Evolutionary conservation across 2,888 invertebrate species (phyloP), one percentile per base, ranked within the genome.

Genomic region (Clanis bilineata): DNA sequence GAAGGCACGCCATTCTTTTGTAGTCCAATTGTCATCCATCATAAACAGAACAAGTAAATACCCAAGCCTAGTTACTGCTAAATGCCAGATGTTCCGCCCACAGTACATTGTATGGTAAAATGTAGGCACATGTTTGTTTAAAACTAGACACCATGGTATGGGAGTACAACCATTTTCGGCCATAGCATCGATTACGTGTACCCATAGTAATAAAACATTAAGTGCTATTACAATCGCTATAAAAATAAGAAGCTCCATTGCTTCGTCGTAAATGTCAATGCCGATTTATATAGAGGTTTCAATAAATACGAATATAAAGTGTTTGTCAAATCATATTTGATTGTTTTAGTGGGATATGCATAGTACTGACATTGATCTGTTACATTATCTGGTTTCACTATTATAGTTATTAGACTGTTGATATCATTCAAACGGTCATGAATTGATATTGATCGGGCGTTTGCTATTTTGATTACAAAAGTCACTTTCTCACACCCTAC

Each of bases 61-160:
- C 68, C 59, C 59, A 56, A 63, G 64, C 65, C 71, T 69, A 77
- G 77, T 81, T 60, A 25, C 66, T 68, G 64, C 62, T 28, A 43
- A 47, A 58, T 22, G 38, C 36, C 57, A 36, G 44, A 36, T 67
- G 66, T 71, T 66, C 77, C 86, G 85, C 88, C 87, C 83, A 88
- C 86, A 56, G 61, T 54, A 75, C 80, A 90, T 90, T 90, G 89
- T 90, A 90, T 89, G 89, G 84, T 68, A 82, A 87, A 90, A 79
- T 73, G 67, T 70, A 72, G 73, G 72, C 76, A 79, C 72, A 76
- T 71, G 72, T 73, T 73, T 66, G 62, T 63, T 64, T 80, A 82
- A 80, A 83, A 76, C 79, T 72, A 70, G 69, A 77, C 70, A 76
- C 86, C 86, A 86, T 18, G 58, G 65, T 65, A 61, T 80, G 85